phyloP scores from a whole-genome alignment of 2,113 vertebrate species.

The Cyanoderma ruficeps region DNA sequence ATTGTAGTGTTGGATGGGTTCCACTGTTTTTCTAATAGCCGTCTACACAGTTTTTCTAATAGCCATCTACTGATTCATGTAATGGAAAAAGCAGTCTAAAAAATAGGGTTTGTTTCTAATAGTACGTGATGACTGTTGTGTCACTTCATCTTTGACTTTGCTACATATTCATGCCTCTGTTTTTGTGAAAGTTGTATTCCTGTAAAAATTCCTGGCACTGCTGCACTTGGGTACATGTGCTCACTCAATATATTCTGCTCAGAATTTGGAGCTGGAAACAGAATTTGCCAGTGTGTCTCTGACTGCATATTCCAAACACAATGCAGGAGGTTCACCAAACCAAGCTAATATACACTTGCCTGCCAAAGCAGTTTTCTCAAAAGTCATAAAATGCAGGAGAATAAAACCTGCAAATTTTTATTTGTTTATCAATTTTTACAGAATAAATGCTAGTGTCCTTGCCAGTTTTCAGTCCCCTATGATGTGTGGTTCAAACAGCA shows the following conservation, averaged over 20 bases:
- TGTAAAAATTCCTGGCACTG: conserved; percentile 28
- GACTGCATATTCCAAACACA: conserved; percentile 4
- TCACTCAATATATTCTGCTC: not conserved
- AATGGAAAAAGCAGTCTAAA: not conserved
- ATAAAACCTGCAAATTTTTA: conserved; percentile 47
- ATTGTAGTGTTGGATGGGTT: not conserved
- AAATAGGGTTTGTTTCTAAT: not conserved
- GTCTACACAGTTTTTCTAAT: not conserved
- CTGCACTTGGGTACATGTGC: not conserved
- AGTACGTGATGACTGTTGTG: not conserved
- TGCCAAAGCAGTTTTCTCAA: conserved; percentile 35
- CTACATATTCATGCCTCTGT: not conserved
- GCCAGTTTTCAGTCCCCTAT: conserved; percentile 6
- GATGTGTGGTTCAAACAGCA: conserved; percentile 45
- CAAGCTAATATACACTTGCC: not conserved
- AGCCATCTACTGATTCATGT: not conserved
- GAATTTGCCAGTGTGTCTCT: not conserved
- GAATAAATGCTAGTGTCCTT: conserved; percentile 37
- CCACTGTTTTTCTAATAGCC: not conserved
- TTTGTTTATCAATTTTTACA: conserved; percentile 51
- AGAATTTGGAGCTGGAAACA: conserved; percentile 35
- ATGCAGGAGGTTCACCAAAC: conserved; percentile 22
- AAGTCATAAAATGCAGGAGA: conserved; percentile 40
- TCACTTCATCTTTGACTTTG: not conserved
- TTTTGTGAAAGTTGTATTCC: conserved; percentile 20